phyloP scores from a whole-genome alignment of 2,113 vertebrate genomes.

The Scomber scombrus region DNA sequence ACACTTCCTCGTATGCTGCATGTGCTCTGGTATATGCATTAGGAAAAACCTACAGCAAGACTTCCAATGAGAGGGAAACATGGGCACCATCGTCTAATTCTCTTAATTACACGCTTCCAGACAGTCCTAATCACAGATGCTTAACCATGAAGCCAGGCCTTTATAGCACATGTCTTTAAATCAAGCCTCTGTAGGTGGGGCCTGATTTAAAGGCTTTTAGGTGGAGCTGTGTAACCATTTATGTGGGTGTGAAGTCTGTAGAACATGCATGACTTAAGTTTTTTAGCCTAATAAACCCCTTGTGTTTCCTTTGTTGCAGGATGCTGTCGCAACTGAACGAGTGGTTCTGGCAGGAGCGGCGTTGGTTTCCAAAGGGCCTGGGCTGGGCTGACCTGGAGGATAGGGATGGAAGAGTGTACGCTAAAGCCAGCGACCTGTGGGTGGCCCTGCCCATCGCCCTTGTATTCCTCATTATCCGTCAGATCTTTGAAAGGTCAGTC shows the following conservation, averaged over 20 bases:
- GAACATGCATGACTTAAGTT: background rate
- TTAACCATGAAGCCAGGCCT: background rate
- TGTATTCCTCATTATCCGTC: constrained; percentile 90
- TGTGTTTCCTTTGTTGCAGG: constrained; percentile 72
- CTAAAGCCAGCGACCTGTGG: constrained; percentile 91
- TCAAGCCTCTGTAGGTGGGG: background rate
- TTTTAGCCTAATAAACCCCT: constrained; percentile 1
- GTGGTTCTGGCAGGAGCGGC: constrained; percentile 94
- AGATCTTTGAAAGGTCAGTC: constrained; percentile 93
- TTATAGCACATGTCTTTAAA: background rate
- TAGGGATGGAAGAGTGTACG: constrained; percentile 89
- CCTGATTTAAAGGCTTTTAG: background rate
- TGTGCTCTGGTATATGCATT: constrained; percentile 51
- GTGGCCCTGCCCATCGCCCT: constrained; percentile 91
- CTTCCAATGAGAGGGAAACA: constrained; percentile 3
- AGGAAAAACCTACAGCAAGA: constrained; percentile 28
- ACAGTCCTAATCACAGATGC: constrained; percentile 25
- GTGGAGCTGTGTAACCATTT: background rate
- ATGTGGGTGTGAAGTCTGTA: constrained; percentile 1
- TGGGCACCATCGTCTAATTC: constrained; percentile 21
- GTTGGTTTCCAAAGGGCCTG: constrained; percentile 93
- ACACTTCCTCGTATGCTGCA: constrained; percentile 21
- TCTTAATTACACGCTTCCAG: constrained; percentile 28
- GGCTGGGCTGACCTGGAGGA: constrained; percentile 95
- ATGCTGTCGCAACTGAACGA: constrained; percentile 91